These are phyloP conservation scores for Suncus etruscus DNA, from an alignment of 2,113 vertebrate species.

Conservation along the genomic window DNA sequence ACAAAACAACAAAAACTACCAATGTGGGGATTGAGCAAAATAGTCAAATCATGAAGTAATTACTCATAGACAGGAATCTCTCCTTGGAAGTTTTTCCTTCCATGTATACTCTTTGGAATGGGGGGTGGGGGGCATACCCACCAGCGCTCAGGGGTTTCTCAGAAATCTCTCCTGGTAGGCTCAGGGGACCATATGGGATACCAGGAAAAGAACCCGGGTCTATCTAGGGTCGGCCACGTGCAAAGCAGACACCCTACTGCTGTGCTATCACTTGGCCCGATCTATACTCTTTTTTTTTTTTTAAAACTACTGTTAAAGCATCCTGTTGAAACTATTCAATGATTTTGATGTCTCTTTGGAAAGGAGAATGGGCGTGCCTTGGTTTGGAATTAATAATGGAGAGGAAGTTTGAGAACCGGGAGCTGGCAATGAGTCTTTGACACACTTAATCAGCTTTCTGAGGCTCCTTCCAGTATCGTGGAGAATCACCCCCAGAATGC, in stretches of 20 bases:
- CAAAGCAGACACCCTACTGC: too few relatives aligned
- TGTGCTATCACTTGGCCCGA: too few relatives aligned
- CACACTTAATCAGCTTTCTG: background rate
- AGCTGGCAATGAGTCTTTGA: background rate
- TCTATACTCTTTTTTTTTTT: too few relatives aligned
- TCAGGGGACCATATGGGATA: too few relatives aligned
- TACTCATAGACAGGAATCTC: background rate
- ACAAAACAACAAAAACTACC: too few relatives aligned
- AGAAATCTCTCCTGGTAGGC: too few relatives aligned
- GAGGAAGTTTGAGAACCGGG: background rate
- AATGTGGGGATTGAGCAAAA: background rate
- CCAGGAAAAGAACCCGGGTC: too few relatives aligned
- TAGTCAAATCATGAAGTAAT: background rate
- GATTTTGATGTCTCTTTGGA: background rate
- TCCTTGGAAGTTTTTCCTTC: background rate
- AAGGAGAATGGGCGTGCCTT: background rate
- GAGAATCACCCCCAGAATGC: background rate
- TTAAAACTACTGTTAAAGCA: conserved; percentile 10
- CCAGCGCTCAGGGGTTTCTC: too few relatives aligned
- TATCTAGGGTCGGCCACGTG: too few relatives aligned
- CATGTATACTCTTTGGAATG: background rate
- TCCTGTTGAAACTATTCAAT: background rate
- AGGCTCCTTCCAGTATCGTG: background rate
- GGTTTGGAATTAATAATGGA: background rate
- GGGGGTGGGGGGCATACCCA: too few relatives aligned